These are phyloP conservation scores for Sarcophaga variegata DNA, from an alignment of 2,888 invertebrate species.

Conservation along the genomic window DNA sequence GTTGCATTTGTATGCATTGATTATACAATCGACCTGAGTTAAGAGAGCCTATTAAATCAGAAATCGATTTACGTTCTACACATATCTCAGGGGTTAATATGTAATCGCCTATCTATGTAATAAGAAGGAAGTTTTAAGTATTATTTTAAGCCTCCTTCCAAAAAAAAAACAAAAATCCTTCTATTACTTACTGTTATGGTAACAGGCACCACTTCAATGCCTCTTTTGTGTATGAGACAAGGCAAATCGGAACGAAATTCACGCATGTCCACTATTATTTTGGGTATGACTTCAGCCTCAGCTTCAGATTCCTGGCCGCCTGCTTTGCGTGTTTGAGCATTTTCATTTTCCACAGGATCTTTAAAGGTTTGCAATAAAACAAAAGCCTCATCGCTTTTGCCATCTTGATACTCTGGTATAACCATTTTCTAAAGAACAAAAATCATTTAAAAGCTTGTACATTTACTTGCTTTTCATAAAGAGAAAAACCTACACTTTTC, in stretches of 20 bases:
- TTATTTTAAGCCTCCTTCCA: not conserved
- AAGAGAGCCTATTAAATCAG: slow-evolving; percentile 97
- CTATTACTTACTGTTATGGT: slow-evolving; percentile 86
- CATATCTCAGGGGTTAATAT: slow-evolving; percentile 98
- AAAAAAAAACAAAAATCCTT: too few relatives aligned
- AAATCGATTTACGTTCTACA: slow-evolving; percentile 97
- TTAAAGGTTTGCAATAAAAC: slow-evolving; percentile 78
- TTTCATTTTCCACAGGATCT: slow-evolving; percentile 79
- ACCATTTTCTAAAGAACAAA: slow-evolving; percentile 87
- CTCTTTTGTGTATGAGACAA: slow-evolving; percentile 94
- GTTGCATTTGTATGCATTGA: slow-evolving; percentile 96
- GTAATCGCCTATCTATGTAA: slow-evolving; percentile 94
- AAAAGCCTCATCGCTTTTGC: slow-evolving; percentile 87
- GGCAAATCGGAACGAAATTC: slow-evolving; percentile 99
- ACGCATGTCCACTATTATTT: slow-evolving; percentile 96
- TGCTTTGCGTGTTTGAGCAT: slow-evolving; percentile 86
- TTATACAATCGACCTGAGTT: slow-evolving; percentile 97
- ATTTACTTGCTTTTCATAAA: not conserved
- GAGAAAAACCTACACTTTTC: slow-evolving; percentile 88
- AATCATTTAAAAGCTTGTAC: not conserved
- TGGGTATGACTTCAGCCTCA: slow-evolving; percentile 85
- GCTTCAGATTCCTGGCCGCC: slow-evolving; percentile 84
- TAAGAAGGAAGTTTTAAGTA: not conserved
- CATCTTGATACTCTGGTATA: slow-evolving; percentile 93
- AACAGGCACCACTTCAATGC: slow-evolving; percentile 94